Evolutionary conservation across 2,797 vertebrate species (phyloP), one percentile per base, ranked within the genome.

Genomic region (Rhadinocentrus ornatus): DNA sequence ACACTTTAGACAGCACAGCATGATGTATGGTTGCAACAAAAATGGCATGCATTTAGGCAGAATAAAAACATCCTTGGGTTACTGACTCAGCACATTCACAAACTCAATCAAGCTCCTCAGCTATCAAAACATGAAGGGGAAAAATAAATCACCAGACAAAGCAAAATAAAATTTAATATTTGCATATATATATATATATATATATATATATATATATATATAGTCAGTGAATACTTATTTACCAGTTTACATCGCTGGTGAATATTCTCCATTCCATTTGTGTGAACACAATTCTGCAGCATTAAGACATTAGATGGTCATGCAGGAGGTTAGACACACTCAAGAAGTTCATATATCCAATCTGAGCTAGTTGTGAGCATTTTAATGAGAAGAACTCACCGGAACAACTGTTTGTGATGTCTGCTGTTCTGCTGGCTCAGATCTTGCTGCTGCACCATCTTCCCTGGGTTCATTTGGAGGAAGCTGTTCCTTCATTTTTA

Each of bases 191-290:
- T 55, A n/a, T n/a, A 31, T 6, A 71, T 56, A 26, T 4, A 54
- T 15, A 44, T 55, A 1, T 56, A 62, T n/a, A n/a, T n/a, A 31
- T 6, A 71, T 56, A 26, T 4, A 54, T 15, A 44, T 55, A 1
- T 56, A 62, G 4, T 34, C 34, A 54, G 31, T 41, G 55, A 73
- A 76, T 48, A 52, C 5, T 55, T 69, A 60, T 84, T 88, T 87
- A 88, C 86, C 84, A 82, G 61, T 75, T 79, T 73, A 68, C 57
- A 73, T 31, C 3, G 65, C 24, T 65, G 62, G 32, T 75, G 48
- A 73, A 66, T 61, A 73, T 54, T 74, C 62, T 50, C 53, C 56
- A 48, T 85, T 61, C 80, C 56, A 60, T 71, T 56, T 54, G 35
- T 27, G 46, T 55, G 35, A 27, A 10, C 39, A 72, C 29, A 72